Conservation (phyloP, 2,797 vertebrate genomes). For the Leontopithecus rosalia region DNA sequence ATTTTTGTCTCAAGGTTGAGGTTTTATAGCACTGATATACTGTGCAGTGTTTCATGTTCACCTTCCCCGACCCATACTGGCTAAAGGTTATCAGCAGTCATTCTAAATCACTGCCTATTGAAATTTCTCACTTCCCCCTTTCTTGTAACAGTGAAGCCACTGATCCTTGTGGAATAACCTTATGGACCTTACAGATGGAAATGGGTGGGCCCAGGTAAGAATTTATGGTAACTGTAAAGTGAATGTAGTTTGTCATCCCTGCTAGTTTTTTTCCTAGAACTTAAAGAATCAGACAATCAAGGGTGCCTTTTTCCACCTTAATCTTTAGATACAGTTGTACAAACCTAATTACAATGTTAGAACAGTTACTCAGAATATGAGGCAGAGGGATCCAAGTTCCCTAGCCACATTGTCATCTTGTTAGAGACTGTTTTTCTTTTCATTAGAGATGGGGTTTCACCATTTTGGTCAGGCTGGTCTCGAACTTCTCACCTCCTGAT, state of each 20-base stretch:
- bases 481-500: no score
- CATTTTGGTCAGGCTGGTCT: no score
- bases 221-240: background rate
- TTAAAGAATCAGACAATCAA: background rate
- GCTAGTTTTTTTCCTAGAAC: constrained; percentile 17
- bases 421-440: background rate
- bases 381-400: background rate
- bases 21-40: background rate
- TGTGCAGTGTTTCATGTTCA: background rate
- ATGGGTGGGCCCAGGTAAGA: background rate
- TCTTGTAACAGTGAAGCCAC: background rate
- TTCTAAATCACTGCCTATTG: background rate
- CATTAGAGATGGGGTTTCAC: no score
- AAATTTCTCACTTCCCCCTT: background rate
- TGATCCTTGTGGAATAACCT: background rate
- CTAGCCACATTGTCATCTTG: background rate
- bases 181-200: background rate
- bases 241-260: background rate
- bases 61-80: background rate
- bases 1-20: background rate
- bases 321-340: background rate
- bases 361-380: background rate
- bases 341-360: background rate
- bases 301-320: background rate
- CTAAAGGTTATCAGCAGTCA: background rate